phyloP scores from a whole-genome alignment of 2,888 invertebrate genomes.

The Anoncus sp. region DNA sequence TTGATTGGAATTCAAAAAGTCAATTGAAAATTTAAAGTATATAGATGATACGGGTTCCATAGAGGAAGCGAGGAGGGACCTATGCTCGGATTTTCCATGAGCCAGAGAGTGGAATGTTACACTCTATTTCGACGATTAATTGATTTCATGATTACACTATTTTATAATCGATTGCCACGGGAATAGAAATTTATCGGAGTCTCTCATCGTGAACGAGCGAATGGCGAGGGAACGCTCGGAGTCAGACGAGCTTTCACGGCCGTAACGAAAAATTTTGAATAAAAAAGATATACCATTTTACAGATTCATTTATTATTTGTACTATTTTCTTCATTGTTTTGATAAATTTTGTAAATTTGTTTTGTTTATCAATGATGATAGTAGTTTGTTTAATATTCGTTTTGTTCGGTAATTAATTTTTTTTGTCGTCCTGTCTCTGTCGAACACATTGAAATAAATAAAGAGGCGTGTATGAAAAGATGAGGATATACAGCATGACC shows the following conservation, averaged over 20 bases:
- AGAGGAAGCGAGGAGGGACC: background rate
- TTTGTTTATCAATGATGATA: too few relatives aligned
- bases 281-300: background rate
- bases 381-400: too few relatives aligned
- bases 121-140: conserved; percentile 59
- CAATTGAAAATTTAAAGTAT: conserved; percentile 62
- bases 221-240: background rate
- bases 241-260: background rate
- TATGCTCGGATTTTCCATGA: conserved; percentile 30
- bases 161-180: conserved; percentile 43
- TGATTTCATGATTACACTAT: conserved; percentile 50
- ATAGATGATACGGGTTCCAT: conserved; percentile 2
- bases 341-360: background rate
- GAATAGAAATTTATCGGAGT: conserved; percentile 12
- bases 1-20: conserved; percentile 64
- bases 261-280: background rate
- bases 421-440: too few relatives aligned
- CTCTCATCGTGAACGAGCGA: background rate
- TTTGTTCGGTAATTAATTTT: too few relatives aligned
- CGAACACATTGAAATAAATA: too few relatives aligned
- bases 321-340: background rate
- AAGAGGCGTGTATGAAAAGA: too few relatives aligned
- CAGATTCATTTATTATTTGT: too few relatives aligned
- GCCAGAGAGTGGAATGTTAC: conserved; percentile 32
- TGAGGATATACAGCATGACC: too few relatives aligned